These are phyloP conservation scores for Nerophis ophidion DNA, from an alignment of 2,113 vertebrate species.

Conservation along the genomic window DNA sequence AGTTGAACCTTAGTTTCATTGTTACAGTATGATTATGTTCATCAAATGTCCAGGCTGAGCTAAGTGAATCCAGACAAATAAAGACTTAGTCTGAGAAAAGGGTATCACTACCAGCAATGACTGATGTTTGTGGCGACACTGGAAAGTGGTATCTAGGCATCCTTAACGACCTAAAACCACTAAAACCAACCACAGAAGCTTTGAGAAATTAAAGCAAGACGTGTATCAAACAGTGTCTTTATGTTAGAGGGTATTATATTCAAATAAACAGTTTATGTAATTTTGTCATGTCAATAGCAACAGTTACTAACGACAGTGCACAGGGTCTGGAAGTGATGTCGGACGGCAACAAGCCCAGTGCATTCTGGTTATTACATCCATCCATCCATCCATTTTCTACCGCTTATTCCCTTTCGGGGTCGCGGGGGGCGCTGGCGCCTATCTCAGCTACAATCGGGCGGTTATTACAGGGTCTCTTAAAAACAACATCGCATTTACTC, in stretches of 20 bases:
- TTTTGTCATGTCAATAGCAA: constrained; percentile 5
- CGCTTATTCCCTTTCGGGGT: too few relatives aligned
- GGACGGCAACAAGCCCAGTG: not conserved
- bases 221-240: constrained; percentile 3
- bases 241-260: not conserved
- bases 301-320: not conserved
- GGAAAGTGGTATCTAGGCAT: constrained; percentile 3
- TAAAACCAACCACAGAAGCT: not conserved
- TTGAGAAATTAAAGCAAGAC: constrained; percentile 4
- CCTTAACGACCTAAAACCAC: constrained; percentile 2
- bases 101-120: not conserved
- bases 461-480: not conserved
- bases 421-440: too few relatives aligned
- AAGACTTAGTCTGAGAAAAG: not conserved
- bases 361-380: not conserved
- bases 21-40: not conserved
- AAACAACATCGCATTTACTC: not conserved
- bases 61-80: constrained; percentile 5
- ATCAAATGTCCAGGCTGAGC: constrained; percentile 1
- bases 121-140: constrained; percentile 2
- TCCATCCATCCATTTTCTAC: too few relatives aligned
- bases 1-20: not conserved
- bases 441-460: too few relatives aligned
- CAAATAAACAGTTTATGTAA: constrained; percentile 2
- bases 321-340: not conserved